These are phyloP conservation scores for Drosophila ironensis DNA, from an alignment of 1,140 invertebrate genomes.

Conservation along the genomic window DNA sequence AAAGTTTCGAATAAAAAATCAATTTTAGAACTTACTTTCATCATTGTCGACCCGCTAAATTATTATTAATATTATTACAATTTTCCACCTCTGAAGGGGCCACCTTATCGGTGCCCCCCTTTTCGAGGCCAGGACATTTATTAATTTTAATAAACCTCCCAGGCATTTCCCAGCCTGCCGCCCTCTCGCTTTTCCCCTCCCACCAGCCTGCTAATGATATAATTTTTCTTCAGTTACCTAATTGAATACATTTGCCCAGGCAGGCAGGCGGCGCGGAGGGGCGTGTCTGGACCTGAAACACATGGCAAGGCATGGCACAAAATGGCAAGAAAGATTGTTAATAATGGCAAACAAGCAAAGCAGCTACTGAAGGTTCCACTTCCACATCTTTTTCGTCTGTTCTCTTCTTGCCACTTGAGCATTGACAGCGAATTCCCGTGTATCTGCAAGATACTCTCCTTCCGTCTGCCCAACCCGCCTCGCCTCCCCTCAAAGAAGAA, in stretches of 20 bases:
- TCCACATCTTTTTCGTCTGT: neutral
- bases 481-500: conserved; percentile 12
- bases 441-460: conserved; percentile 19
- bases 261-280: neutral
- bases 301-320: conserved; percentile 44
- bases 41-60: conserved; percentile 25
- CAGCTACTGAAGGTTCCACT: conserved; percentile 58
- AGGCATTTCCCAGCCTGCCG: neutral
- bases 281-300: conserved; percentile 32
- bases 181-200: neutral
- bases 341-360: conserved; percentile 77
- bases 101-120: neutral
- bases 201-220: conserved; percentile 64
- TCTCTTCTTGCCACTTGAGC: conserved; percentile 40
- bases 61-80: conserved; percentile 25
- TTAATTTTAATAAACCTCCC: conserved; percentile 76
- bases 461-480: neutral
- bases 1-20: neutral
- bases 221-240: conserved; percentile 80
- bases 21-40: conserved; percentile 6
- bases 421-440: conserved; percentile 46
- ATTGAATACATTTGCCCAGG: conserved; percentile 74
- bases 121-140: conserved; percentile 55
- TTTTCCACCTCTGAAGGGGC: neutral
- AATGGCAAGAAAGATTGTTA: conserved; percentile 78